phyloP scores from a whole-genome alignment of 2,797 vertebrate genomes.

The Chanos chanos region DNA sequence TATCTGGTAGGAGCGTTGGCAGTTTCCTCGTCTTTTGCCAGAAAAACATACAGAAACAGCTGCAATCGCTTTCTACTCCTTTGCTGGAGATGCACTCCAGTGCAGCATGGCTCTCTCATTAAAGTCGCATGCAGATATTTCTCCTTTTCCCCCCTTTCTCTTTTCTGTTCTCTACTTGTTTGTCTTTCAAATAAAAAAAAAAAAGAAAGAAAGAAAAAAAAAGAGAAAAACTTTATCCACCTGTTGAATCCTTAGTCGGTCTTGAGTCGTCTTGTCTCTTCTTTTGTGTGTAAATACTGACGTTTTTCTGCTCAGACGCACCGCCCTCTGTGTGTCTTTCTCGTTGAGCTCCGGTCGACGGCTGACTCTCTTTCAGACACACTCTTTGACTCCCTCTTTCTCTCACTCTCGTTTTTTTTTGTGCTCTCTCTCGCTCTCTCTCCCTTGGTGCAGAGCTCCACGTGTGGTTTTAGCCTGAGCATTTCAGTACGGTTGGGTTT shows the following conservation, averaged over 20 bases:
- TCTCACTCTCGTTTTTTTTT: constrained; percentile 8
- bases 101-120: constrained; percentile 14
- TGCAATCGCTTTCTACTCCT: constrained; percentile 10
- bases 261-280: constrained; percentile 7
- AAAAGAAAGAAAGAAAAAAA: too few species aligned
- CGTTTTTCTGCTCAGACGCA: too few species aligned
- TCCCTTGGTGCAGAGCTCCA: constrained; percentile 42
- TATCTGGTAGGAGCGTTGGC: neutral
- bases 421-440: constrained; percentile 11
- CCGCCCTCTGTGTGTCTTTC: neutral
- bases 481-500: constrained; percentile 49
- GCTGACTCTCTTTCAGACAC: constrained; percentile 2
- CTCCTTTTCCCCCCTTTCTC: neutral
- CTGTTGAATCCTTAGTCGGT: too few species aligned
- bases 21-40: too few species aligned
- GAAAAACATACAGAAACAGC: too few species aligned
- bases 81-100: neutral
- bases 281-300: too few species aligned
- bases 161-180: neutral
- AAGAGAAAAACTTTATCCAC: too few species aligned
- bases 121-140: neutral
- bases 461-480: constrained; percentile 55
- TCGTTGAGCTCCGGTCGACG: neutral
- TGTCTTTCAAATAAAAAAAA: too few species aligned
- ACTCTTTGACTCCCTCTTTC: constrained; percentile 10